phyloP scores from a whole-genome alignment of 2,113 vertebrate genomes.

The Struthio camelus region DNA sequence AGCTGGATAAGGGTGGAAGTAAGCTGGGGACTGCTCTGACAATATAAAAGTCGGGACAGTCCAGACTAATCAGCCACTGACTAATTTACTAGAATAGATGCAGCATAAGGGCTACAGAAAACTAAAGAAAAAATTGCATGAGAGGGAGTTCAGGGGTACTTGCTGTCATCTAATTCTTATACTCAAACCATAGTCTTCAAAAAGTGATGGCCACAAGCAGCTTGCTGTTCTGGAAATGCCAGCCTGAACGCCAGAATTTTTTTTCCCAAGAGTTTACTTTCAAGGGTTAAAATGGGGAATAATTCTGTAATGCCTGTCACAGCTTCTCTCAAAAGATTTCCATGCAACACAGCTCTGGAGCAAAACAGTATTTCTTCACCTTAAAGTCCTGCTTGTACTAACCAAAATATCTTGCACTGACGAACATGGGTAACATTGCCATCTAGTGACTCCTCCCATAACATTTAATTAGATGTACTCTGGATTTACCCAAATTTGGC shows the following conservation, averaged over 20 bases:
- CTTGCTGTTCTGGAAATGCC: neutral
- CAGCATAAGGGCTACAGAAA: neutral
- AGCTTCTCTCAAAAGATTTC: neutral
- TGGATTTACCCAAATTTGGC: neutral
- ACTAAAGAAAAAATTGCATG: neutral
- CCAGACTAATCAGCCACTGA: no score
- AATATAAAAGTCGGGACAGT: neutral
- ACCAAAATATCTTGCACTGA: neutral
- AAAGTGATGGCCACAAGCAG: neutral
- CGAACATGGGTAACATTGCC: conserved; percentile 35
- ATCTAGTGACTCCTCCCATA: conserved; percentile 39
- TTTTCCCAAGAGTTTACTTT: neutral
- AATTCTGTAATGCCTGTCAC: neutral
- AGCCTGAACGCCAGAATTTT: neutral
- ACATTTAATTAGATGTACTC: neutral
- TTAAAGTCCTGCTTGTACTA: neutral
- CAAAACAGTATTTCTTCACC: neutral
- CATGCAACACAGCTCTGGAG: neutral
- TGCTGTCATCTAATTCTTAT: neutral
- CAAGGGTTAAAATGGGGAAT: neutral
- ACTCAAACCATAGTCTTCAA: neutral
- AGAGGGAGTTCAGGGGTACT: neutral
- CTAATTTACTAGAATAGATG: neutral
- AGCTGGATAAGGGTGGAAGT: neutral
- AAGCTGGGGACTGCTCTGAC: neutral